Evolutionary conservation across 2,888 invertebrate species (phyloP).

Genomic region (Hydriomena furcata): DNA sequence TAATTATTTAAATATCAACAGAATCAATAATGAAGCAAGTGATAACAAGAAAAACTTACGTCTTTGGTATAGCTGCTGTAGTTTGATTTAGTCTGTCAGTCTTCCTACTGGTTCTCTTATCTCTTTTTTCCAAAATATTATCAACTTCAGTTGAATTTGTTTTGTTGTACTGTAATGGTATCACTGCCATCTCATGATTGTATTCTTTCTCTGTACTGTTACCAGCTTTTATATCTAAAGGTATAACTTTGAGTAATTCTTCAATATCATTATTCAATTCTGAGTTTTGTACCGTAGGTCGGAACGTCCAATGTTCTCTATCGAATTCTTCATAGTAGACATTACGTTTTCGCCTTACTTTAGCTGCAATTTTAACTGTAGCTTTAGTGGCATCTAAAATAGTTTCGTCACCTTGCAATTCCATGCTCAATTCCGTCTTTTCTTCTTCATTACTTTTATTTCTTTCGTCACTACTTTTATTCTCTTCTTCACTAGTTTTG

Average conservation of each 20-base stretch:
- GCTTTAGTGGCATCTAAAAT: slow-evolving; percentile 46
- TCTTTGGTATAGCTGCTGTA: slow-evolving; percentile 76
- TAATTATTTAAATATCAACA: no score
- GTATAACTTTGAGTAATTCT: slow-evolving; percentile 67
- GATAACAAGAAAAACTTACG: slow-evolving; percentile 71
- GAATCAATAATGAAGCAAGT: neutral
- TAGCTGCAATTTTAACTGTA: slow-evolving; percentile 39
- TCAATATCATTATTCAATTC: slow-evolving; percentile 53
- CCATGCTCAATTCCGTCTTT: slow-evolving; percentile 54
- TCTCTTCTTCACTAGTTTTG: slow-evolving; percentile 59
- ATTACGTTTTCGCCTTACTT: slow-evolving; percentile 58
- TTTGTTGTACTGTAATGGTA: slow-evolving; percentile 64
- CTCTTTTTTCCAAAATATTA: slow-evolving; percentile 67
- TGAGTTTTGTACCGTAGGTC: slow-evolving; percentile 41
- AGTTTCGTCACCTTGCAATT: slow-evolving; percentile 55
- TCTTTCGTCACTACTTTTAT: slow-evolving; percentile 51
- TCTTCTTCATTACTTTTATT: slow-evolving; percentile 43
- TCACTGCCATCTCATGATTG: slow-evolving; percentile 60
- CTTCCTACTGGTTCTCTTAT: slow-evolving; percentile 79
- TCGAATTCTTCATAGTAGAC: slow-evolving; percentile 55
- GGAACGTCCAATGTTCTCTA: slow-evolving; percentile 53
- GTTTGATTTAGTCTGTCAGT: slow-evolving; percentile 79
- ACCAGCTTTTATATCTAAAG: slow-evolving; percentile 44
- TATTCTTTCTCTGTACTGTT: slow-evolving; percentile 39
- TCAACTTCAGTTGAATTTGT: slow-evolving; percentile 72